Conservation (phyloP, 1,140 invertebrate genomes). For the Euwallacea fornicatus region DNA sequence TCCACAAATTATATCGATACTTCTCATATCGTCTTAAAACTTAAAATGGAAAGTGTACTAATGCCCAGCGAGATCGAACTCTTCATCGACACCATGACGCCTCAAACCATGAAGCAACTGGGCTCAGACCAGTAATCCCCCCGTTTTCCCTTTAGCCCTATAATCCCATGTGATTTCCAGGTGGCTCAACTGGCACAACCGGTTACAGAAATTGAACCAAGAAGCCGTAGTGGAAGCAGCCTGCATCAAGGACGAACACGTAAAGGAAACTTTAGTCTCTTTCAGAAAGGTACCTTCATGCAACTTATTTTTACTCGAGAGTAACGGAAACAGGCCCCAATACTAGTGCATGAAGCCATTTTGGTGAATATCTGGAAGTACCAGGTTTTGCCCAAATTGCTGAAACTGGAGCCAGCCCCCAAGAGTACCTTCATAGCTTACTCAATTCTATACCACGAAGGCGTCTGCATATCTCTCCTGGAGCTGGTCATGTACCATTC, state of each 20-base stretch:
- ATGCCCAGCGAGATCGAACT: slow-evolving; percentile 57
- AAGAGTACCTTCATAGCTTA: slow-evolving; percentile 72
- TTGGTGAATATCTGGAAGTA: slow-evolving; percentile 76
- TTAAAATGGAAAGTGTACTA: slow-evolving; percentile 53
- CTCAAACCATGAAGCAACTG: slow-evolving; percentile 55
- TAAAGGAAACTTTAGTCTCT: slow-evolving; percentile 70
- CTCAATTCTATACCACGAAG: slow-evolving; percentile 56
- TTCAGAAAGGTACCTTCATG: slow-evolving; percentile 61
- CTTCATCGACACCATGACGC: slow-evolving; percentile 56
- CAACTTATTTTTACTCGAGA: slow-evolving; percentile 1
- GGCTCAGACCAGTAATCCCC: slow-evolving; percentile 55
- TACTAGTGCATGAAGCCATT: slow-evolving; percentile 75
- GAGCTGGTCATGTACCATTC: slow-evolving; percentile 75
- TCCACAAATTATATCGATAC: no score
- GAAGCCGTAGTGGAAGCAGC: slow-evolving; percentile 74
- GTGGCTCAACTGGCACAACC: slow-evolving; percentile 77
- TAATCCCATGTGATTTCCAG: slow-evolving; percentile 49
- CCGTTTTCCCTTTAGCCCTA: slow-evolving; percentile 20
- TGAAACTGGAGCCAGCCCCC: slow-evolving; percentile 65
- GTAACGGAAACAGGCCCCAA: slow-evolving; percentile 57
- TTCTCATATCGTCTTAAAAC: no score
- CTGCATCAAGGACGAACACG: slow-evolving; percentile 67
- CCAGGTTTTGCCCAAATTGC: slow-evolving; percentile 71
- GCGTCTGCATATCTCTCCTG: slow-evolving; percentile 64
- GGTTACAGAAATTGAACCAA: slow-evolving; percentile 75